Evolutionary conservation across 2,888 invertebrate species (phyloP).

Genomic region (Agrochola circellaris): DNA sequence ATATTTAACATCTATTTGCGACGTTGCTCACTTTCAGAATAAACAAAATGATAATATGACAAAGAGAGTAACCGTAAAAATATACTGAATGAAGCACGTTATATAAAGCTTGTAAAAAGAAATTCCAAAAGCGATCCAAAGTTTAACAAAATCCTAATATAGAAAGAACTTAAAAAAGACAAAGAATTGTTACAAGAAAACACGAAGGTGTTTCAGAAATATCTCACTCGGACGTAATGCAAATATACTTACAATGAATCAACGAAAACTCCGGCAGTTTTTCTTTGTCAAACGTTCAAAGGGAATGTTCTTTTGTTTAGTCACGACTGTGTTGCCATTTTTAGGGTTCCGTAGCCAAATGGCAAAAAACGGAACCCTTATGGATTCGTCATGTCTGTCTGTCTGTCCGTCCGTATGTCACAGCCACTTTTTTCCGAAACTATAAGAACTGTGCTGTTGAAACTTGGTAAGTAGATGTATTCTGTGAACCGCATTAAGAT

Average conservation of each 20-base stretch:
- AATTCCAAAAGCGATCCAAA: background rate
- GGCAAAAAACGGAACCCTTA: no score
- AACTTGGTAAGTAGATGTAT: no score
- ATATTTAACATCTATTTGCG: no score
- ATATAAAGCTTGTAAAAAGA: background rate
- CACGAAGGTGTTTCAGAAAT: constrained; percentile 10
- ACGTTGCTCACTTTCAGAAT: no score
- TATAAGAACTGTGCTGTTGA: no score
- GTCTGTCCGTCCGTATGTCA: no score
- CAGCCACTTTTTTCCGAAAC: no score
- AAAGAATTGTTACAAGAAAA: constrained; percentile 21
- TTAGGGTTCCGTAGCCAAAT: no score
- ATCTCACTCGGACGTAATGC: constrained; percentile 1
- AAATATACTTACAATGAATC: constrained; percentile 43
- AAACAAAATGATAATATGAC: no score
- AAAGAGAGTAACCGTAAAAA: background rate
- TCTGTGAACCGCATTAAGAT: no score
- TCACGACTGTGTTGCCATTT: background rate
- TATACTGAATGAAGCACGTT: background rate
- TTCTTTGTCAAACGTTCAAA: constrained; percentile 38
- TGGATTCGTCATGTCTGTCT: no score
- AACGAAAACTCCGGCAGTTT: constrained; percentile 28
- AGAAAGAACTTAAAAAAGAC: background rate
- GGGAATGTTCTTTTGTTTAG: constrained; percentile 25
- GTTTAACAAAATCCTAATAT: background rate